Evolutionary conservation across 2,888 invertebrate species (phyloP).

Genomic region (Campaea margaritaria): DNA sequence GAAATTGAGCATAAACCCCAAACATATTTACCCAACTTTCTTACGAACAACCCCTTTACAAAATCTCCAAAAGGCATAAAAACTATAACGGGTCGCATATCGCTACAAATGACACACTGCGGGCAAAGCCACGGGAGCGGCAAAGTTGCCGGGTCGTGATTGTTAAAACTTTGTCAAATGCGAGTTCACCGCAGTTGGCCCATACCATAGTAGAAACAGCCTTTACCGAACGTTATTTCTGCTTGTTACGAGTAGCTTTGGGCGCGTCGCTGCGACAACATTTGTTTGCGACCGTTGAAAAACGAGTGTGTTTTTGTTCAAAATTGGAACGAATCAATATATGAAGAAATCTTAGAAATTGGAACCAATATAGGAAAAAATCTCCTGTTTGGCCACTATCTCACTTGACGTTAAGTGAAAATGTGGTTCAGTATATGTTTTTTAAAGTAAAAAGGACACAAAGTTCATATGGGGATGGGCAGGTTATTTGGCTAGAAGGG

Average conservation of each 20-base stretch:
- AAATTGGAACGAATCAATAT: background rate
- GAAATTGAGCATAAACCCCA: slow-evolving; percentile 20
- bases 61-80: slow-evolving; percentile 36
- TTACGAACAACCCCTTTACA: slow-evolving; percentile 26
- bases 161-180: slow-evolving; percentile 67
- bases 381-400: too few relatives aligned
- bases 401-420: too few relatives aligned
- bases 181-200: slow-evolving; percentile 38
- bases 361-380: background rate
- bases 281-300: background rate
- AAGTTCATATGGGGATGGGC: too few relatives aligned
- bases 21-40: slow-evolving; percentile 29
- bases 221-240: slow-evolving; percentile 45
- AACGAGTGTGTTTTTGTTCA: background rate
- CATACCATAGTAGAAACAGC: too few relatives aligned
- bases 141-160: slow-evolving; percentile 62
- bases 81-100: slow-evolving; percentile 50
- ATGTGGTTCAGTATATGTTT: too few relatives aligned
- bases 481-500: too few relatives aligned
- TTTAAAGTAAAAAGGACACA: too few relatives aligned
- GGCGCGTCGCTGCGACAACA: background rate
- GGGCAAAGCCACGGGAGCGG: slow-evolving; percentile 52
- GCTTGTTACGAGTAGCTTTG: slow-evolving; percentile 41
- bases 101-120: slow-evolving; percentile 60
- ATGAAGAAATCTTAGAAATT: too few relatives aligned